Percentiles rank a stretch among this genome's conserved stretches.
phyloP scores from a whole-genome alignment of 2,888 invertebrate species.

The Trichopria drosophilae region DNA sequence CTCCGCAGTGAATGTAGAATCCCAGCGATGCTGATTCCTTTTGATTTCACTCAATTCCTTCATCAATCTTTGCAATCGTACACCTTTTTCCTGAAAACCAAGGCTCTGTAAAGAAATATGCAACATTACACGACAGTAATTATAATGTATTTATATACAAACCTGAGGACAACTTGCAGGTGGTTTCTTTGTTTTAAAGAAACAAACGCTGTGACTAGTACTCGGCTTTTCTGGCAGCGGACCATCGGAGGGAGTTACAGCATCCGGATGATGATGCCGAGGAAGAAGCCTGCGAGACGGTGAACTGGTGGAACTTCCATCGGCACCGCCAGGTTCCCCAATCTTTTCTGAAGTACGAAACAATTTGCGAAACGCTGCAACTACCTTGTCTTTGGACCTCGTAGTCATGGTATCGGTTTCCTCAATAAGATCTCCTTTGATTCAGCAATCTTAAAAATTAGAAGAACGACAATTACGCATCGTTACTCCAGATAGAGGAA shows the following conservation, averaged over 20 bases:
- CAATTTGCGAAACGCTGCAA: slow-evolving; percentile 77
- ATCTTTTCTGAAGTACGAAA: slow-evolving; percentile 75
- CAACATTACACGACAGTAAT: background rate
- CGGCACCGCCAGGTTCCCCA: slow-evolving; percentile 66
- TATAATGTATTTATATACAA: slow-evolving; percentile 5
- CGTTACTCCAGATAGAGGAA: too few relatives aligned
- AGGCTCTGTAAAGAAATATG: slow-evolving; percentile 31
- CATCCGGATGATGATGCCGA: slow-evolving; percentile 52
- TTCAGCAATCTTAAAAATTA: background rate
- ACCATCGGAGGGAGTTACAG: slow-evolving; percentile 53
- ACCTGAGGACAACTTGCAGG: slow-evolving; percentile 43
- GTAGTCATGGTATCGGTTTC: slow-evolving; percentile 65
- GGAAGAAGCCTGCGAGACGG: slow-evolving; percentile 63
- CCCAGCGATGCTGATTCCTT: slow-evolving; percentile 69
- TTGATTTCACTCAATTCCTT: slow-evolving; percentile 83
- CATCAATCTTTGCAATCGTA: slow-evolving; percentile 80
- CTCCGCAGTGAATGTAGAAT: slow-evolving; percentile 80
- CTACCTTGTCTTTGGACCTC: slow-evolving; percentile 79
- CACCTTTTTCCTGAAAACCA: slow-evolving; percentile 61
- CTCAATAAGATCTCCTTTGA: background rate
- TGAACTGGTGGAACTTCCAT: slow-evolving; percentile 64
- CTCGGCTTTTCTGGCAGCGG: slow-evolving; percentile 46
- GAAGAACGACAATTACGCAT: background rate
- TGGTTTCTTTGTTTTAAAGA: slow-evolving; percentile 53
- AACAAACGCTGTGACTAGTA: slow-evolving; percentile 45